Evolutionary conservation across 92 coral and sea anemone species (phyloP), one percentile per base, ranked within the genome.

Genomic region (Bergia puertoricense): DNA sequence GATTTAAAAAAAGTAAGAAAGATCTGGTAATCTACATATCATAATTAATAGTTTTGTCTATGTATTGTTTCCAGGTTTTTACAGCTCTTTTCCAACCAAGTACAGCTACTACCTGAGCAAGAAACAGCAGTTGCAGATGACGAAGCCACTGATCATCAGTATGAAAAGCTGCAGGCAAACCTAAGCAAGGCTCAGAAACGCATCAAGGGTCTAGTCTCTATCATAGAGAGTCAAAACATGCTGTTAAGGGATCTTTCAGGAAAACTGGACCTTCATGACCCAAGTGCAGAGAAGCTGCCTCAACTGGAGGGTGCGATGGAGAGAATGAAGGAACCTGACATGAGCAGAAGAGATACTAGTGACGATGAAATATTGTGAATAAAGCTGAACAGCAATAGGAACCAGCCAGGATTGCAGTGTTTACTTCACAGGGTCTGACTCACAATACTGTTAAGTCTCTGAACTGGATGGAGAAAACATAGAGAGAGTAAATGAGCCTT

Each of bases 101-200:
- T 5, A 22, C 50, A 41, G 22, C 15, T 77, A 6, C 36, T 36
- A 13, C 2, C 5, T 15, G 81, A 77, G 56, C 48, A 36, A 16
- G 81, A 13, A 10, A 22, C 7, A 16, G 15, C 48, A 44, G 57
- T 30, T 18, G 45, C 9, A 43, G 81, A 77, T 77, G 81, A 43
- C 15, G 50, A 77, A 77, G 40, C 59, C 36, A 18, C 59, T 77
- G 81, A 77, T 13, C 59, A 77, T 16, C 81, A 77, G 51, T 77
- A 77, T 77, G 81, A 77, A 77, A 77, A 45, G 45, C 81, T 77
- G 22, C 81, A 59, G 81, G 56, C 59, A 20, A 39, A 77, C 30
- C 81, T 42, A 18, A 20, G 57, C 56, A 77, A 77, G 15, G 81
- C 81, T 46, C 81, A 45, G 81, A 77, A 45, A 43, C 81, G 81